Conservation (phyloP, 2,888 invertebrate genomes). For the Leucoma salicis region DNA sequence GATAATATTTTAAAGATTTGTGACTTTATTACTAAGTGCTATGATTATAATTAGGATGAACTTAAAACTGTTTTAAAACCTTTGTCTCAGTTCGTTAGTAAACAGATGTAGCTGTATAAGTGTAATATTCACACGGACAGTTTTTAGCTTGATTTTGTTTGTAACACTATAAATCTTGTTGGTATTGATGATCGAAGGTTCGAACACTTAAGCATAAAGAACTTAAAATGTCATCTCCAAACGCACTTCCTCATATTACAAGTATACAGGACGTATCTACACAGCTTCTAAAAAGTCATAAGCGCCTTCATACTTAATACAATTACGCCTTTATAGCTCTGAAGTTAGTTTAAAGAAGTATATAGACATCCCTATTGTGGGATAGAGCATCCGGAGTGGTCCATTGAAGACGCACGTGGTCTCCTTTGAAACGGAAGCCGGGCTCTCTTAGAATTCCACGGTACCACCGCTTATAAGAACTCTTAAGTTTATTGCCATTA, state of each 20-base stretch:
- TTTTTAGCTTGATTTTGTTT: no score
- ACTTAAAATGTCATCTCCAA: constrained; percentile 25
- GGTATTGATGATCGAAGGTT: no score
- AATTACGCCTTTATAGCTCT: constrained; percentile 21
- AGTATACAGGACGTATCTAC: constrained; percentile 27
- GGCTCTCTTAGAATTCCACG: constrained; percentile 41
- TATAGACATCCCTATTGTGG: constrained; percentile 50
- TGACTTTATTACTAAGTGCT: no score
- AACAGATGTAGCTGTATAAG: no score
- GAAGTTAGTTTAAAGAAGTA: constrained; percentile 39
- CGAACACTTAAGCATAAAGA: constrained; percentile 20
- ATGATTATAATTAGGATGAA: no score
- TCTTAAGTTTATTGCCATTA: constrained; percentile 30
- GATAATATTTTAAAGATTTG: no score
- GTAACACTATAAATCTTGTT: no score
- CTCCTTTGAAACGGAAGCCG: constrained; percentile 62
- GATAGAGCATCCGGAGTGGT: constrained; percentile 62
- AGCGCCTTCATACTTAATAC: constrained; percentile 12
- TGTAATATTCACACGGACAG: no score
- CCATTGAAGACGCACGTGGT: constrained; percentile 74
- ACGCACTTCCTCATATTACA: constrained; percentile 35
- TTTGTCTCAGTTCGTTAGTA: no score
- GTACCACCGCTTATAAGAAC: constrained; percentile 41
- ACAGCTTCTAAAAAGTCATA: constrained; percentile 22
- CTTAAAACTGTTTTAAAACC: no score